Evolutionary conservation across 2,888 invertebrate genomes (phyloP), one percentile per base, ranked within the genome.

Genomic region (Sphecodes monilicornis): DNA sequence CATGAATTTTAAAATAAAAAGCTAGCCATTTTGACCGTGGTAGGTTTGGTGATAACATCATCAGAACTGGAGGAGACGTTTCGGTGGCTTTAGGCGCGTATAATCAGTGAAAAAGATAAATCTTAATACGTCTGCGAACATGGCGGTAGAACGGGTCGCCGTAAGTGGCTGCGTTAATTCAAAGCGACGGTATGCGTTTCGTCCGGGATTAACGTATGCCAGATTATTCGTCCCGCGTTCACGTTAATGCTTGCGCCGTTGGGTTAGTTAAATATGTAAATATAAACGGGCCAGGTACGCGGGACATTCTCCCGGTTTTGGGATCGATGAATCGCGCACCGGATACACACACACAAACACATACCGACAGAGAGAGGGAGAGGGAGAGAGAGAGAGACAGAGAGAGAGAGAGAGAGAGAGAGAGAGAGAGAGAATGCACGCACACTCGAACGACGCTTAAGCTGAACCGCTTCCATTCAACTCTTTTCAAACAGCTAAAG

Each of bases 201-300:
- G 85, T 83, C 81, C 74, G 78, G 88, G 88, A 92, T 93, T 92
- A 93, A 92, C 92, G 92, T 92, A 92, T 91, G 91, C 92, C 87
- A 85, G 91, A 91, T 92, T 92, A 92, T 92, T 90, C 90, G 86
- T 80, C 80, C 68, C 84, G 90, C 89, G 89, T 89, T 92, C 89
- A 89, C 89, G 90, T 89, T 92, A 92, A 92, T 92, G 92, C 90
- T 88, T 82, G 82, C 86, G 85, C 88, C 85, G 89, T 90, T 88
- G 90, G 90, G 90, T 92, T 93, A 91, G 92, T 93, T 93, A 93
- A 93, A 92, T 93, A 93, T 93, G 93, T 91, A 93, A 93, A 93
- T 93, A 92, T 87, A 90, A 90, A 86, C 90, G 86, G 82, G 36
- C 60, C 80, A 75, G 86, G 69, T 76, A 85, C 81, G 73, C 77